A percentile compares a stretch with the other conserved stretches of the same genome.
phyloP scores from a whole-genome alignment of 2,888 invertebrate species.

The Pyrrhosoma nymphula region DNA sequence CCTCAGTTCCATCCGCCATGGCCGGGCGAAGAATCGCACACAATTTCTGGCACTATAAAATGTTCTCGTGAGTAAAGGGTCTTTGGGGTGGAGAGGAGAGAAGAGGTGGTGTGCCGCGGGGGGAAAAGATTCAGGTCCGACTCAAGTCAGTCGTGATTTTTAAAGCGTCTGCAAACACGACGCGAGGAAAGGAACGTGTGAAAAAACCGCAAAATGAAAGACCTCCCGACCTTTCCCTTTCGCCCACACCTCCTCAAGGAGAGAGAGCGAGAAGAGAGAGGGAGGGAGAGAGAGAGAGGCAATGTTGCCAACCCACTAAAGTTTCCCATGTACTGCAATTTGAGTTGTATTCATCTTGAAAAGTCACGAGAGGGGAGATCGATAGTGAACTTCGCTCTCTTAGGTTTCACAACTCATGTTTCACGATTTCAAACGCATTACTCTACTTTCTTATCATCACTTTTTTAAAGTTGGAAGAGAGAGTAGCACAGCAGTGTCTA shows the following conservation, averaged over 20 bases:
- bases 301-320: neutral
- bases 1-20: no score
- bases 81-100: neutral
- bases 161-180: constrained; percentile 30
- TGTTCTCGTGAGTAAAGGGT: neutral
- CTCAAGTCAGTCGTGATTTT: neutral
- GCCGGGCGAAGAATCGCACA: no score
- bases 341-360: no score
- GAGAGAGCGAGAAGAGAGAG: neutral
- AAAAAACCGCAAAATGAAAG: neutral
- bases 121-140: neutral
- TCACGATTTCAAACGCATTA: no score
- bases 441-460: no score
- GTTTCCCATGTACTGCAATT: neutral
- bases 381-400: no score
- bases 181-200: neutral
- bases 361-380: no score
- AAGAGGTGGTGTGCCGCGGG: neutral
- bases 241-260: neutral
- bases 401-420: no score
- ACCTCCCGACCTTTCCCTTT: constrained; percentile 14
- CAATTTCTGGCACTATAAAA: no score
- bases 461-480: no score
- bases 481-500: no score
- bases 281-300: neutral